These are phyloP conservation scores for Baccha elongata DNA, from an alignment of 2,888 invertebrate genomes.

Conservation along the genomic window DNA sequence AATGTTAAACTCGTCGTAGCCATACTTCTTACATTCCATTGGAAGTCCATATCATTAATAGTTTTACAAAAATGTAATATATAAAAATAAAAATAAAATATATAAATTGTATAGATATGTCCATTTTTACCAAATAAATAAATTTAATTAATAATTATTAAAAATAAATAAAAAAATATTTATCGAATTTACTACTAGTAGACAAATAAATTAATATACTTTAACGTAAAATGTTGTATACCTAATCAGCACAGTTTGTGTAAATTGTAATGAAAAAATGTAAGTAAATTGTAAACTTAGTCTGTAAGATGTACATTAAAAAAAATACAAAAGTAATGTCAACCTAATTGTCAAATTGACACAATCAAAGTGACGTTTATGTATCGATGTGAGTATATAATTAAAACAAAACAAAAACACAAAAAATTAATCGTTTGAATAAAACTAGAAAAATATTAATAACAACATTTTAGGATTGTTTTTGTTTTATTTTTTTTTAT, in stretches of 20 bases:
- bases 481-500: neutral
- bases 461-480: conserved; percentile 14
- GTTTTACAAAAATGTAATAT: conserved; percentile 62
- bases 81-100: conserved; percentile 8
- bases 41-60: conserved; percentile 63
- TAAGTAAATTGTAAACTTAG: conserved; percentile 55
- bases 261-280: conserved; percentile 50
- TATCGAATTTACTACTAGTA: conserved; percentile 73
- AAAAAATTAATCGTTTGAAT: conserved; percentile 57
- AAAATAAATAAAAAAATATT: conserved; percentile 43
- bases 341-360: conserved; percentile 30
- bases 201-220: conserved; percentile 40
- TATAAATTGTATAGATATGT: conserved; percentile 46
- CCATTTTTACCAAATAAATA: conserved; percentile 71
- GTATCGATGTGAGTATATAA: conserved; percentile 46
- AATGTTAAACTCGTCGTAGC: conserved; percentile 65
- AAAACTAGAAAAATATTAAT: conserved; percentile 68
- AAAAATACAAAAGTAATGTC: conserved; percentile 13
- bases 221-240: conserved; percentile 38
- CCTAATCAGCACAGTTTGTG: conserved; percentile 62
- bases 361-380: conserved; percentile 40
- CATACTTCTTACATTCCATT: conserved; percentile 68
- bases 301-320: conserved; percentile 53
- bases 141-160: conserved; percentile 30
- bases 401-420: conserved; percentile 23